A percentile compares a stretch with the other conserved stretches of the same genome.
Conservation (phyloP, 2,113 vertebrate species). For the Ctenomys sociabilis region DNA sequence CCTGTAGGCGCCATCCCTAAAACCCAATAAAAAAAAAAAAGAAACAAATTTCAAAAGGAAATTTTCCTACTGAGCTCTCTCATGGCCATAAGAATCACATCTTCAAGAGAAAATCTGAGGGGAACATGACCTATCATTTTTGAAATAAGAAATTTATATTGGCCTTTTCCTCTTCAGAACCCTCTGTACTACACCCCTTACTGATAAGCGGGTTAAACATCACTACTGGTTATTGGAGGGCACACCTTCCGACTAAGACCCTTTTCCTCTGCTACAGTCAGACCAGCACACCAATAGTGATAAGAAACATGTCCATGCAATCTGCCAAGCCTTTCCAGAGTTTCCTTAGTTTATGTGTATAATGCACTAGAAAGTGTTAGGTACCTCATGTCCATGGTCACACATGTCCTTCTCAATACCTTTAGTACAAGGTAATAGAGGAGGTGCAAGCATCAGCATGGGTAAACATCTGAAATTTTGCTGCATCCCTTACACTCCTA, state of each 20-base stretch:
- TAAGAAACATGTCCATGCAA: background rate
- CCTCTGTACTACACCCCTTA: background rate
- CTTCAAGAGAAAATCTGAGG: background rate
- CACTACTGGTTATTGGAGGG: background rate
- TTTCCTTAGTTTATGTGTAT: background rate
- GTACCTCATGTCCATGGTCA: background rate
- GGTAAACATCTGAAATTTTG: background rate
- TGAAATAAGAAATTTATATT: conserved; percentile 38
- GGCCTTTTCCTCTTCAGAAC: background rate
- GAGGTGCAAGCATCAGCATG: background rate
- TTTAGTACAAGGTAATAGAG: background rate
- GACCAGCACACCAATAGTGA: background rate
- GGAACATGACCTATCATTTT: background rate
- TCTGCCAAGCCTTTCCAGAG: background rate
- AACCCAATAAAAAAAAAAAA: too few species aligned
- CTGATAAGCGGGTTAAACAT: background rate
- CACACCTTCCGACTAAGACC: background rate
- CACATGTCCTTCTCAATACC: background rate
- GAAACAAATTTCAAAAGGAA: conserved; percentile 56
- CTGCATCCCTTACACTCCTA: background rate
- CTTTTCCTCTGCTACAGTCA: background rate
- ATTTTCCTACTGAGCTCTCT: background rate
- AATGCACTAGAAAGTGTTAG: background rate
- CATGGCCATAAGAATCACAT: background rate
- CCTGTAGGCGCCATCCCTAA: too few species aligned